Evolutionary conservation across 1,140 invertebrate species (phyloP).

Genomic region (Marisa cornuarietis): DNA sequence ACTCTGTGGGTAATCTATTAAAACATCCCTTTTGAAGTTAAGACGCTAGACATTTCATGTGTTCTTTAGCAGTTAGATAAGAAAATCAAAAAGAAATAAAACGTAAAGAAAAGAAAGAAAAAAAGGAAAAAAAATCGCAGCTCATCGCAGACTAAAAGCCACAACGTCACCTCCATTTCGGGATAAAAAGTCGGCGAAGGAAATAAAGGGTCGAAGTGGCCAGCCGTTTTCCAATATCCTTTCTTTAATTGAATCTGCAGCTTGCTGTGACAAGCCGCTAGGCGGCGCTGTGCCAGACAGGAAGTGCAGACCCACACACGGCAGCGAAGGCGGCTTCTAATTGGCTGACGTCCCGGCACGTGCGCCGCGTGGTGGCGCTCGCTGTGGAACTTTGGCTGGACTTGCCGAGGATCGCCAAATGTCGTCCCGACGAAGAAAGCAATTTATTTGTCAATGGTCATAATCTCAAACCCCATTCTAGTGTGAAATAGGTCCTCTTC

Average conservation of each 20-base stretch:
- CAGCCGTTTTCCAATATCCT: slow-evolving; percentile 25
- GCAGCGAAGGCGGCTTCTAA: slow-evolving; percentile 24
- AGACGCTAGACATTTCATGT: too few relatives aligned
- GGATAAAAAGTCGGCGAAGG: slow-evolving; percentile 1
- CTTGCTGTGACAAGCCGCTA: slow-evolving; percentile 24
- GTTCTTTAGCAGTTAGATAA: too few relatives aligned
- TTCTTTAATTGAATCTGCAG: slow-evolving; percentile 27
- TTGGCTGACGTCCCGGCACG: slow-evolving; percentile 22
- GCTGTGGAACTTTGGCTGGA: too few relatives aligned
- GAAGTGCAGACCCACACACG: slow-evolving; percentile 25
- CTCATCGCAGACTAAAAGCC: too few relatives aligned
- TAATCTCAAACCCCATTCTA: background rate
- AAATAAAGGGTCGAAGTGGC: slow-evolving; percentile 17
- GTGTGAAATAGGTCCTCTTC: too few relatives aligned
- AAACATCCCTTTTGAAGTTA: too few relatives aligned
- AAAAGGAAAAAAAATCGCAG: too few relatives aligned
- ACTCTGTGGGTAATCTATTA: too few relatives aligned
- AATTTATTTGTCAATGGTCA: slow-evolving; percentile 20
- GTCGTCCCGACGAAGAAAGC: slow-evolving; percentile 6
- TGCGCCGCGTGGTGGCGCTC: slow-evolving; percentile 4
- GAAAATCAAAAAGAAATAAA: too few relatives aligned
- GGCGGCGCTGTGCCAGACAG: slow-evolving; percentile 21
- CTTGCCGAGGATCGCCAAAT: slow-evolving; percentile 2
- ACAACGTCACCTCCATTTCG: too few relatives aligned
- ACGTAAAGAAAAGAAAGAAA: too few relatives aligned